Base-by-base conservation (phyloP, 2,113 vertebrate genomes). In the Cololabis saira region DNA sequence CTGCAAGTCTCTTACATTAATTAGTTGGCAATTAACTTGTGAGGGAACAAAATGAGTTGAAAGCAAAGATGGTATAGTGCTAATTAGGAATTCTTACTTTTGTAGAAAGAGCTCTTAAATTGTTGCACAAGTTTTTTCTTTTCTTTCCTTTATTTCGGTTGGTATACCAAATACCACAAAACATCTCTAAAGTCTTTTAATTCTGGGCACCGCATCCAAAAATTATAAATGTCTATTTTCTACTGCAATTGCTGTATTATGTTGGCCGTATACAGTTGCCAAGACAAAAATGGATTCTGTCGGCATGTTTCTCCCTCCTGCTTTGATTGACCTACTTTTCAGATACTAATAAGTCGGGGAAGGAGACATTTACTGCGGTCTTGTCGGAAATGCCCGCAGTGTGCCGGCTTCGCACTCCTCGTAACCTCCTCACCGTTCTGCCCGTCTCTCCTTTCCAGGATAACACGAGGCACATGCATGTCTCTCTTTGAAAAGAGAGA, bases 241-340 rank as follows among this genome's bases (percentile, higher is more conserved):
- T 33, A 14, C 27, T 12, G 7, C 8, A 37, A 37, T 37, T 37
- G 5, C 33, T 4, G 3, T 37, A 37, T 47, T 60, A 15, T 6
- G 24, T 53, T 43, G 2, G 37, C 41, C 17, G 7, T n/a, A 50
- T n/a, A n/a, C n/a, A 59, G 30, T 17, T 67, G 49, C 22, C 12
- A 37, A 60, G 27, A 61, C 14, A 43, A 19, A 62, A 54, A 19
- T 40, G 41, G 54, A 27, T 56, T 76, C 69, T 82, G 74, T 80
- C 16, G 61, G 77, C 79, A 44, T 21, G 19, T 65, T 11, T 52
- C 62, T 76, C 56, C 61, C 12, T 10, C 52, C 58, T 73, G 17
- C 72, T 81, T 66, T 84, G 81, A 84, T 84, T 94, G 92, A 94
- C 92, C 94, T 88, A 94, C 75, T 93, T 95, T 93, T 89, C 76